phyloP scores from a whole-genome alignment of 2,888 invertebrate genomes.

The Podabrus alpinus region DNA sequence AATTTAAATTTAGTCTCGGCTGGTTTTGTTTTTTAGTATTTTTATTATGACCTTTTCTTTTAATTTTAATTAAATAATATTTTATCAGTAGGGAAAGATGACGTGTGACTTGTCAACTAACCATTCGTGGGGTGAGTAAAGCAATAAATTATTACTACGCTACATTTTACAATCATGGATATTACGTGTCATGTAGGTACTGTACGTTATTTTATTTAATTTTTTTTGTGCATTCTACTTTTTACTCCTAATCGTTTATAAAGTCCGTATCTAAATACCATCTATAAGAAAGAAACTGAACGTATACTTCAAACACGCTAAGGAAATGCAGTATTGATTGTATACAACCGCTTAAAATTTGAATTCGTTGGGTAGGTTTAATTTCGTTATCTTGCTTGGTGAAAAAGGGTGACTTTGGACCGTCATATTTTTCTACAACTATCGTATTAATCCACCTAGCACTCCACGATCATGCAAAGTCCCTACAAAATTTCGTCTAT shows the following conservation, averaged over 20 bases:
- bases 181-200: neutral
- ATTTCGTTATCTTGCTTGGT: neutral
- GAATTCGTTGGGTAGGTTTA: neutral
- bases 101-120: constrained; percentile 14
- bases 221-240: neutral
- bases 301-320: constrained; percentile 6
- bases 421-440: too few species aligned
- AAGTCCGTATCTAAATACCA: neutral
- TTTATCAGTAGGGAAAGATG: neutral
- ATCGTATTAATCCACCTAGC: too few species aligned
- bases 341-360: constrained; percentile 38
- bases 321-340: constrained; percentile 34
- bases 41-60: neutral
- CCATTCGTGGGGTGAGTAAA: neutral
- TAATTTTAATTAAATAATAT: neutral
- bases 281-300: constrained; percentile 1
- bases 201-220: neutral
- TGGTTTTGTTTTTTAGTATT: neutral
- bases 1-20: neutral
- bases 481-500: too few species aligned
- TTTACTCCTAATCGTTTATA: neutral
- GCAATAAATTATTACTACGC: constrained; percentile 1
- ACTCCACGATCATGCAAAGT: too few species aligned
- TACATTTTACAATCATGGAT: neutral
- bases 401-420: neutral